These are phyloP conservation scores for Pocillopora meandrina DNA, from an alignment of 92 coral and sea anemone genomes.

Conservation along the genomic window DNA sequence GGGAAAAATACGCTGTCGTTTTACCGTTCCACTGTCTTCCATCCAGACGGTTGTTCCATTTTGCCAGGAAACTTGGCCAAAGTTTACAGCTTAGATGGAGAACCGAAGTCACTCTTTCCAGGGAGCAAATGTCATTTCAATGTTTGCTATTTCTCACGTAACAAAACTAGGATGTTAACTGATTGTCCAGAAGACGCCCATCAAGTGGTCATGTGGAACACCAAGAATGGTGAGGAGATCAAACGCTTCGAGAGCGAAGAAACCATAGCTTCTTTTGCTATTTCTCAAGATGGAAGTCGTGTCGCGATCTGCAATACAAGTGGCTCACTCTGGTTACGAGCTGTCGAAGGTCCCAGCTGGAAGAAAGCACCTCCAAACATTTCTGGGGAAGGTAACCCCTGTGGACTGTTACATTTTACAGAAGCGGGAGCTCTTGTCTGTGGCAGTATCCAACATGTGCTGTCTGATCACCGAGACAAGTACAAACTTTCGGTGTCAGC, in stretches of 20 bases:
- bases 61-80: conserved; percentile 22
- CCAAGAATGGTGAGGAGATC: background rate
- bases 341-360: background rate
- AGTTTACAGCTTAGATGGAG: conserved; percentile 2
- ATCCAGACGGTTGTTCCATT: conserved; percentile 11
- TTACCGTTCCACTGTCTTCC: conserved; percentile 29
- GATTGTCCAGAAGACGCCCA: background rate
- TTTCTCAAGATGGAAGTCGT: conserved; percentile 2
- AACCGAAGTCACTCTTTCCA: background rate
- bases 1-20: background rate
- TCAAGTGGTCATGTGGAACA: background rate
- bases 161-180: conserved; percentile 7
- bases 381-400: background rate
- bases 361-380: background rate
- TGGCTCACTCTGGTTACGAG: background rate
- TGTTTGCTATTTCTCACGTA: conserved; percentile 19
- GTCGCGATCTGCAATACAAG: background rate
- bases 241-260: background rate
- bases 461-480: background rate
- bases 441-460: background rate
- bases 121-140: background rate
- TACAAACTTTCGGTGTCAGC: background rate
- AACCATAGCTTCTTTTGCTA: background rate
- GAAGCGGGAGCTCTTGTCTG: background rate
- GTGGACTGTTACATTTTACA: conserved; percentile 10